Evolutionary conservation across 2,888 invertebrate genomes (phyloP).

Genomic region (Drosophila rubida): DNA sequence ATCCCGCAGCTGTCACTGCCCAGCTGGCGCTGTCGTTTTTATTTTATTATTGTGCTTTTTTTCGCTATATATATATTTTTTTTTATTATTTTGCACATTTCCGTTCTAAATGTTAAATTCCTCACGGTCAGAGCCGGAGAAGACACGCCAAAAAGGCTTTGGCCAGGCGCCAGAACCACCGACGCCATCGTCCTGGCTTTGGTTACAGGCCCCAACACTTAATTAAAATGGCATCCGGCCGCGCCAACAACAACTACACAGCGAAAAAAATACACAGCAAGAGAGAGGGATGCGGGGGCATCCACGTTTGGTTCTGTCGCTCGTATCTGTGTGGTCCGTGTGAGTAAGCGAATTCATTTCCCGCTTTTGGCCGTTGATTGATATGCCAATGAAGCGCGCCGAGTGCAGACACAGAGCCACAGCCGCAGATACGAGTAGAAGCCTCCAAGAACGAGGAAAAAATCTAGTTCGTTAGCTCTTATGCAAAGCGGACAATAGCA

Average conservation of each 20-base stretch:
- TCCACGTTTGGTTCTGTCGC: conserved; percentile 43
- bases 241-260: conserved; percentile 40
- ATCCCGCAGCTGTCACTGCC: conserved; percentile 50
- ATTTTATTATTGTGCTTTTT: conserved; percentile 10
- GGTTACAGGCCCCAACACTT: conserved; percentile 67
- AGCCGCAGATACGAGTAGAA: conserved; percentile 20
- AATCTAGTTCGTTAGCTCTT: conserved; percentile 75
- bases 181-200: conserved; percentile 43
- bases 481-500: conserved; percentile 72
- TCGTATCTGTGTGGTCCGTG: conserved; percentile 46
- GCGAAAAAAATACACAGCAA: background rate
- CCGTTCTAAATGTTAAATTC: conserved; percentile 64
- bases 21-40: conserved; percentile 28
- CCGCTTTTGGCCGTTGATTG: conserved; percentile 74
- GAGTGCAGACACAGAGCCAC: conserved; percentile 51
- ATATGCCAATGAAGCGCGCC: conserved; percentile 73
- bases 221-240: conserved; percentile 75
- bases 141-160: conserved; percentile 51
- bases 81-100: conserved; percentile 40
- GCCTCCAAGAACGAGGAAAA: conserved; percentile 47
- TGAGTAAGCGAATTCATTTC: conserved; percentile 77
- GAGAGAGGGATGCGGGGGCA: conserved; percentile 32
- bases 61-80: conserved; percentile 6
- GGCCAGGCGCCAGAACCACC: conserved; percentile 51
- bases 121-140: conserved; percentile 47